Base-by-base conservation (phyloP, 2,888 invertebrate genomes). In the Tetranychus piercei region DNA sequence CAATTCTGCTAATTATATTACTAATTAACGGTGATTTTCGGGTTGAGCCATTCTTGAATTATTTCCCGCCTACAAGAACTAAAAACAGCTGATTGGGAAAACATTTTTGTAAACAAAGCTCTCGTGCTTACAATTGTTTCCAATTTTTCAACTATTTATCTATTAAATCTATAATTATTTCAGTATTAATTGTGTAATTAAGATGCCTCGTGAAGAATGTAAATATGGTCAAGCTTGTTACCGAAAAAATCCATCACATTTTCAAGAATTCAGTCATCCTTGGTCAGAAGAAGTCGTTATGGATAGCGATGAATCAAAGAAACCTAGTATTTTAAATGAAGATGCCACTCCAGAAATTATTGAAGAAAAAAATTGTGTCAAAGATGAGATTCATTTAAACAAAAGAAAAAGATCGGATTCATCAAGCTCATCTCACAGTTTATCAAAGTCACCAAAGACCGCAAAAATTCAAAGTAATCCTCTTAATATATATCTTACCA, bases 171-270 rank as follows among this genome's bases (percentile, higher is more conserved):
- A 7, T 55, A 6, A 15, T 7, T 55, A 15, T 55, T 9, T 7
- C 55, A 55, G 15, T 55, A 15, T 55, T 55, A 6, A 55, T 69
- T 20, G 11, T 69, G 6, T 23, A 20, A 22, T 22, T 20, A 1
- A 9, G 11, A 69, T 69, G 71, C 20, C 34, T 43, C 20, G 9
- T 11, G 11, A 20, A 8, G 74, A 71, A 64, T 94, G 93, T 81
- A 88, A 87, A 20, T 92, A 89, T 82, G 89, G 88, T 8, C 87
- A 87, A 44, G 87, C 86, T 78, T 94, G 94, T 80, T 93, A 89
- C 80, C 86, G 94, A 74, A 87, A 88, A 80, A 93, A 92, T 84
- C 90, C 91, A 0, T 87, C 88, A 75, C 94, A 94, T 82, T 89
- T 92, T 77, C 85, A 86, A 76, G 90, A 92, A 82, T 92, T 86